Conservation (phyloP, 1,140 invertebrate species). For the Cotesia glomerata region DNA sequence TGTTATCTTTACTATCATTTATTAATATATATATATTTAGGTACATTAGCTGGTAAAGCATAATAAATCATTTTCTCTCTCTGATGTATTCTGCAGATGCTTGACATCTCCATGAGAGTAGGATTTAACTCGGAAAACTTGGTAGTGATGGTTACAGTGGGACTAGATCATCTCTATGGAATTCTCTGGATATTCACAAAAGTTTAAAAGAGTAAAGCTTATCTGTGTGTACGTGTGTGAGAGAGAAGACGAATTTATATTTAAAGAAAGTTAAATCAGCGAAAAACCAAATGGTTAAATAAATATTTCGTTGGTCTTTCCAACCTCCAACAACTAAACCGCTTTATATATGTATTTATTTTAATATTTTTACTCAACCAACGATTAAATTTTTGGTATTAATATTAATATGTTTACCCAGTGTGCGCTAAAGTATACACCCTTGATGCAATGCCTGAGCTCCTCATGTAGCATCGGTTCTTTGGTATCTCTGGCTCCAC, state of each 20-base stretch:
- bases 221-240: background rate
- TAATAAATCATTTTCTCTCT: conserved; percentile 3
- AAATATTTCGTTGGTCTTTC: conserved; percentile 30
- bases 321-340: background rate
- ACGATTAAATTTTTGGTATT: background rate
- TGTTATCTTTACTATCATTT: no score
- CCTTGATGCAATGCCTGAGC: conserved; percentile 70
- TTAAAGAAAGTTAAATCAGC: background rate
- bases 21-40: no score
- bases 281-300: background rate
- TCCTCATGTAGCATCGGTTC: conserved; percentile 65
- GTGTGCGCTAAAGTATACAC: conserved; percentile 83
- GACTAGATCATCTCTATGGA: background rate
- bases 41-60: background rate
- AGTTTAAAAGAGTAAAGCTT: background rate
- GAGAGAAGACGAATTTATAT: background rate
- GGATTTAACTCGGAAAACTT: background rate
- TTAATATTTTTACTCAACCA: background rate
- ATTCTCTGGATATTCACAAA: conserved; percentile 10
- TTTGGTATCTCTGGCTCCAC: conserved; percentile 61
- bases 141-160: no score
- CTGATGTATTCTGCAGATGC: background rate
- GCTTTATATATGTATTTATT: background rate
- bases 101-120: background rate
- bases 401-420: conserved; percentile 68